Evolutionary conservation across 2,113 vertebrate genomes (phyloP), one percentile per base, ranked within the genome.

Genomic region (Xerus inauris): DNA sequence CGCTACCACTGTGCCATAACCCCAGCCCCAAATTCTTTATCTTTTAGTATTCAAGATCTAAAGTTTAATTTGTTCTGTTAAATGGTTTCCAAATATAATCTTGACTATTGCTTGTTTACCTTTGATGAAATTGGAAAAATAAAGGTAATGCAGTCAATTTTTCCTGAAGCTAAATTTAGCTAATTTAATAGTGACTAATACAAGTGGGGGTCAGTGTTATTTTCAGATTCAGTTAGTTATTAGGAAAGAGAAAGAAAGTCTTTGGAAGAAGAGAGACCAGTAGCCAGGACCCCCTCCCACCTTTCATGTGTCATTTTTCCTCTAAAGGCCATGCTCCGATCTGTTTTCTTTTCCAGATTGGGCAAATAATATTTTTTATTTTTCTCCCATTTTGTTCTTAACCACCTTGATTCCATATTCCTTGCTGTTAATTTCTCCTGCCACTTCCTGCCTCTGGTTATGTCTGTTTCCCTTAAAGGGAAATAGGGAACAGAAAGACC

Each of bases 61-160:
- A 80, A 85, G 30, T 72, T 73, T 87, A 87, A 59, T 42, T 67
- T 90, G 88, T 24, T 84, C 4, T 82, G 3, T 71, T 24, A n/a
- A 0, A 57, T 91, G 57, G 40, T 32, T 91, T 7, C 20, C 49
- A 69, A 45, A 73, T 28, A 38, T 59, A 77, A 28, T 79, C 35
- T 83, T 42, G 26, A 72, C 38, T 92, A 38, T 73, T 30, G 6
- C 67, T 95, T 87, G 30, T 7, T 57, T 57, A 57, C 47, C 30
- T 93, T 20, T 90, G n/a, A 67, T 86, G 89, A 87, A 83, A 16
- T 38, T 92, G 45, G 71, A 45, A 77, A 94, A 59, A 83, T 88
- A 40, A 67, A 24, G n/a, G 14, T 6, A 94, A 75, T 59, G 40
- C 1, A 42, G 16, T 47, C 20, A n/a, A 7, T 87, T 73, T 67